A percentile compares a stretch with the other conserved stretches of the same genome.
Conservation (phyloP, 1,140 invertebrate genomes). For the Calephelis virginiensis region DNA sequence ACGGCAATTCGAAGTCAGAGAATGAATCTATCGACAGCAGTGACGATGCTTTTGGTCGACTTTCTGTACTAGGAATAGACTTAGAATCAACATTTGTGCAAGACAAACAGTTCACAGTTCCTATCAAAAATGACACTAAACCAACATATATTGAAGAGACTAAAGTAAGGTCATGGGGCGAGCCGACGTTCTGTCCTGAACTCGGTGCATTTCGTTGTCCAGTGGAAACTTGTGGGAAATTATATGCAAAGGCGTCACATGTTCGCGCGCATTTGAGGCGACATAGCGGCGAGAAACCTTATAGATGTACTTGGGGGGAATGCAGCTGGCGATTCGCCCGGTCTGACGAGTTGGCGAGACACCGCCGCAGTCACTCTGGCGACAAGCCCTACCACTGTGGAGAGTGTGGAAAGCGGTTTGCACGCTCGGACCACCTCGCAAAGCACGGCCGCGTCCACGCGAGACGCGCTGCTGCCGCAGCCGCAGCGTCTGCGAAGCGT, state of each 20-base stretch:
- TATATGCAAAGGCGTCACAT: conserved; percentile 96
- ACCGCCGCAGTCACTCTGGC: conserved; percentile 89
- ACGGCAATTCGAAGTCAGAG: conserved; percentile 41
- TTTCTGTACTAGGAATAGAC: conserved; percentile 44
- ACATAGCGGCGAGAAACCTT: conserved; percentile 97
- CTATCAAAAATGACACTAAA: background rate
- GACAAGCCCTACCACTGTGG: conserved; percentile 90
- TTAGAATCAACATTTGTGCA: conserved; percentile 42
- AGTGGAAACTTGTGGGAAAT: conserved; percentile 81
- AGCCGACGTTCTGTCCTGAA: conserved; percentile 56
- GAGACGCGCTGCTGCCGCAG: conserved; percentile 56
- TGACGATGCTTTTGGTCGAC: conserved; percentile 32
- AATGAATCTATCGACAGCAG: conserved; percentile 41
- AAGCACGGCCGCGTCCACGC: conserved; percentile 93
- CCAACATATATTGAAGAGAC: background rate
- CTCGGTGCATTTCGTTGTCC: conserved; percentile 80
- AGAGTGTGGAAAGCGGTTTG: conserved; percentile 91
- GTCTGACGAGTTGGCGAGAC: conserved; percentile 94
- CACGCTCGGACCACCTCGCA: conserved; percentile 92
- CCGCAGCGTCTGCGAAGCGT: conserved; percentile 46
- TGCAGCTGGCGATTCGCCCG: conserved; percentile 96
- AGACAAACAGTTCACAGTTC: conserved; percentile 22
- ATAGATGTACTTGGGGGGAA: conserved; percentile 92
- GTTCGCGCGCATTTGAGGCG: conserved; percentile 95
- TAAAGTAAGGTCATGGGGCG: conserved; percentile 53